Evolutionary conservation across 1,140 invertebrate species (phyloP).

Genomic region (Sycobia sp.): DNA sequence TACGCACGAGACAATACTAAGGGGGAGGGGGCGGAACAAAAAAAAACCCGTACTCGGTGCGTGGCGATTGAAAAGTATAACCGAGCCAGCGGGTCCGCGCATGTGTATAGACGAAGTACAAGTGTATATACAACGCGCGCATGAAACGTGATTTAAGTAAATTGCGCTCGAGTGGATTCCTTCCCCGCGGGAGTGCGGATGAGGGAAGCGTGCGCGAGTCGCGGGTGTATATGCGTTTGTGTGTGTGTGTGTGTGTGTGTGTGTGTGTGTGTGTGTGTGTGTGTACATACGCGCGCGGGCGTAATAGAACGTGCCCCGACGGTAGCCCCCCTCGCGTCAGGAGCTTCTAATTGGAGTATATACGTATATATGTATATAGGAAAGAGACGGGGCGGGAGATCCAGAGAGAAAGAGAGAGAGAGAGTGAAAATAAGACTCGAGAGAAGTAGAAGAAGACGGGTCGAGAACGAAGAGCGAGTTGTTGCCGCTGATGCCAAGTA

Average conservation of each 20-base stretch:
- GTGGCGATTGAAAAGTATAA: conserved; percentile 23
- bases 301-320: conserved; percentile 50
- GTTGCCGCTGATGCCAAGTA: background rate
- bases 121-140: too few species aligned
- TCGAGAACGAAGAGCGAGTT: conserved; percentile 1
- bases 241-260: too few species aligned
- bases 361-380: too few species aligned
- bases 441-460: conserved; percentile 20
- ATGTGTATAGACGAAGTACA: conserved; percentile 25
- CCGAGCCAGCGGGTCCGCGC: too few species aligned
- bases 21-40: background rate
- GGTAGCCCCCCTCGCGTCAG: conserved; percentile 45
- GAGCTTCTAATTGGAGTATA: conserved; percentile 58
- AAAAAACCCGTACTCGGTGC: too few species aligned
- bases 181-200: conserved; percentile 17
- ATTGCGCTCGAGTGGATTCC: conserved; percentile 39
- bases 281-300: too few species aligned
- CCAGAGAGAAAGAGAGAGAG: conserved; percentile 6
- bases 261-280: too few species aligned
- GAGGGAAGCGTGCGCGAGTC: conserved; percentile 36
- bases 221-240: too few species aligned
- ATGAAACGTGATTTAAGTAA: conserved; percentile 44
- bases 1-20: too few species aligned
- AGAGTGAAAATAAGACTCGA: background rate
- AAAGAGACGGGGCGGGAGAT: conserved; percentile 37